These are phyloP conservation scores for Odontomyia ornata DNA, from an alignment of 2,888 invertebrate genomes.

Conservation along the genomic window DNA sequence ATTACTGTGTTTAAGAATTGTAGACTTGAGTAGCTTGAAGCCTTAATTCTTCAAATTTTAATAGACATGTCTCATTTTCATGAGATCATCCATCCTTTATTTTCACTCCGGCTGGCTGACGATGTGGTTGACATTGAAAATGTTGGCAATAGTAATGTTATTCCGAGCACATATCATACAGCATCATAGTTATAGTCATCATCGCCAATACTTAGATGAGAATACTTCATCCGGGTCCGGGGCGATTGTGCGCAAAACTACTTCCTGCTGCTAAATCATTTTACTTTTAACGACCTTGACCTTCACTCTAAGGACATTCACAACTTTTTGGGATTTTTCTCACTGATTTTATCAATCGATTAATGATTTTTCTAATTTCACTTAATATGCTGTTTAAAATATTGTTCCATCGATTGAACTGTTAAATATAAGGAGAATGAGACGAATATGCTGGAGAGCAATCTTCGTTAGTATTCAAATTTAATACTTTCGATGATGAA, in stretches of 20 bases:
- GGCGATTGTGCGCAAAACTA: constrained; percentile 30
- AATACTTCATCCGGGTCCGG: constrained; percentile 6
- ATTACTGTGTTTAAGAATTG: too few species aligned
- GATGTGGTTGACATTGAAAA: not conserved
- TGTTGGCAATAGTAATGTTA: not conserved
- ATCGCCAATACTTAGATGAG: too few species aligned
- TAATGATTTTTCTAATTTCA: not conserved
- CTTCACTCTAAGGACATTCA: constrained; percentile 29
- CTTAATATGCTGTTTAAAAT: not conserved
- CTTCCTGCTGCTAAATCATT: constrained; percentile 15
- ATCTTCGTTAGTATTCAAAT: too few species aligned
- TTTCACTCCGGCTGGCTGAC: too few species aligned
- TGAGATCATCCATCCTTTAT: too few species aligned
- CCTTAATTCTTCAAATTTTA: too few species aligned
- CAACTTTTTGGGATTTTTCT: constrained; percentile 9
- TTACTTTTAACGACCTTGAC: constrained; percentile 38
- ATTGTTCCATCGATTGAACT: too few species aligned
- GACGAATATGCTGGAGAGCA: too few species aligned
- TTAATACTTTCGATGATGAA: too few species aligned
- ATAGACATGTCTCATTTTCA: too few species aligned
- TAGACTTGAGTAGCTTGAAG: too few species aligned
- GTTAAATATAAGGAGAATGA: not conserved
- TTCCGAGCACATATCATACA: not conserved
- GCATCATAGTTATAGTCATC: not conserved
- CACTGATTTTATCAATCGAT: not conserved